Base-by-base conservation (phyloP, 2,113 vertebrate species). In the Eurystomus gularis region DNA sequence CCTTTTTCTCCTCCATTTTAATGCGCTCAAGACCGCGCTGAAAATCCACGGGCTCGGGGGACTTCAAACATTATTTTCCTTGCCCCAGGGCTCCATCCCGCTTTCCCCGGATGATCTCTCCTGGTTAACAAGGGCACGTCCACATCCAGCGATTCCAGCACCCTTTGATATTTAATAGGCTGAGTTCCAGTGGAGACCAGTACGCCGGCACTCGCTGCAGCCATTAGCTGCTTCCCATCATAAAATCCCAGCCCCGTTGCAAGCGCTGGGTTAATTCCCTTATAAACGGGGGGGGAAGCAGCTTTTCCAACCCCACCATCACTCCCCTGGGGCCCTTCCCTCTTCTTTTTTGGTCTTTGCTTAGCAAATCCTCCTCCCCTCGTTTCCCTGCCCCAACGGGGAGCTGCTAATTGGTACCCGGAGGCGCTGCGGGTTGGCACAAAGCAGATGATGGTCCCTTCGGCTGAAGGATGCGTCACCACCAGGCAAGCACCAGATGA, bases 131-230 rank as follows among this genome's bases (percentile, higher is more conserved):
- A 89, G 93, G 86, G 80, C 68, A 84, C 89, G 57, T 51, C 84
- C 84, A 31, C 89, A 61, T 51, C 84, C 84, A 31, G 68, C 86
- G 17, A 0, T 35, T 31, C 83, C 95, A 66, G 68, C 18, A 6
- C 46, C 21, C 81, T 94, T 85, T 96, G 94, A 90, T 95, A 76
- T 95, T 95, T 82, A 85, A 95, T 26, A 46, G 90, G 64, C 69
- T 1, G 51, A 2, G 46, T 21, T 82, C 76, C 82, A 88, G 52
- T 6, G 57, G 26, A 44, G 62, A 26, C 35, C 76, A 18, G 39
- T 4, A 10, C 6, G 26, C 60, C 39, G 10, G 90, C 5, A 13
- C 71, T 33, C 33, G 11, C 65, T 26, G 90, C 71, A 54, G 73
- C 62, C 91, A 1, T 78, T 42, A 24, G 54, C 96, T 86, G 91